Evolutionary conservation across 2,797 vertebrate species (phyloP).

Genomic region (Sarcophilus harrisii): DNA sequence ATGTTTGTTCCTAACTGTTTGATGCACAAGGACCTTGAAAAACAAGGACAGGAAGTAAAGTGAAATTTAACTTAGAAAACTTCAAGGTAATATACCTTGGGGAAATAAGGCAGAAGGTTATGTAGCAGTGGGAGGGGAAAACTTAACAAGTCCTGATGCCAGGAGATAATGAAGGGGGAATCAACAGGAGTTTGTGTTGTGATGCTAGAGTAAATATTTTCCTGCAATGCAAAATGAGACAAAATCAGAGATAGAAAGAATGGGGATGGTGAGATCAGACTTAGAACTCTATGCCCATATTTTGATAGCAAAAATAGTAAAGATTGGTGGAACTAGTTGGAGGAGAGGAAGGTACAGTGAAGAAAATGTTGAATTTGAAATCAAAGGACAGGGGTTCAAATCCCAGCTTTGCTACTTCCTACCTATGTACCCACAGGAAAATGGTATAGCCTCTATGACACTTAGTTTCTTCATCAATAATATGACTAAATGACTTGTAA

Average conservation of each 20-base stretch:
- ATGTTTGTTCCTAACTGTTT: conserved; percentile 68
- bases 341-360: background rate
- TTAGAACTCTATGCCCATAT: background rate
- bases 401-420: background rate
- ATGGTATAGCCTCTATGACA: background rate
- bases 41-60: conserved; percentile 73
- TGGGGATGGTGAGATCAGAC: background rate
- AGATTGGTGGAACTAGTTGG: background rate
- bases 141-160: conserved; percentile 41
- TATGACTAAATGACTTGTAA: background rate
- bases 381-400: background rate
- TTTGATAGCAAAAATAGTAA: background rate
- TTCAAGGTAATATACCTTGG: conserved; percentile 55
- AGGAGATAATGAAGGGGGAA: conserved; percentile 29
- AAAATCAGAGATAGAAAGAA: background rate
- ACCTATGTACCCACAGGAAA: background rate
- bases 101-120: conserved; percentile 57
- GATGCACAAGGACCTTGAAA: conserved; percentile 59
- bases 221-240: background rate
- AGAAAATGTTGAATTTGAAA: background rate
- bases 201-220: background rate
- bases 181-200: background rate
- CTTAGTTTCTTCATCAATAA: background rate
- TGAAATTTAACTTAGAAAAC: conserved; percentile 61
- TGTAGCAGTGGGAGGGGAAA: conserved; percentile 5